Percentiles rank a stretch among this genome's conserved stretches.
phyloP scores from a whole-genome alignment of 2,888 invertebrate species.

The Cylloceria caligata region DNA sequence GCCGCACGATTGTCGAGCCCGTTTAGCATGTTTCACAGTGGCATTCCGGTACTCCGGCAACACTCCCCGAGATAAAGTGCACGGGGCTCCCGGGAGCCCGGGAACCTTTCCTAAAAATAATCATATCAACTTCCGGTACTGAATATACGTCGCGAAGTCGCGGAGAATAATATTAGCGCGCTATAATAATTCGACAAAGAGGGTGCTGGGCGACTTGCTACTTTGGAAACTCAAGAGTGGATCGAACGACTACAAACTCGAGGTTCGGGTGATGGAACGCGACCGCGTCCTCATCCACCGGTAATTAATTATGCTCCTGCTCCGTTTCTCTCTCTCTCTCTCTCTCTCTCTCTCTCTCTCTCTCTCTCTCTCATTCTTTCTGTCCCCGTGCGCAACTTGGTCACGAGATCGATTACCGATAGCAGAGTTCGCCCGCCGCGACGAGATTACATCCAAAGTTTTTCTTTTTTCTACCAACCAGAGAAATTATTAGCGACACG shows the following conservation, averaged over 20 bases:
- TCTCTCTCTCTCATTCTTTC: background rate
- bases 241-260: slow-evolving; percentile 61
- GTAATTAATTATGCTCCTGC: slow-evolving; percentile 62
- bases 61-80: slow-evolving; percentile 25
- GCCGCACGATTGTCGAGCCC: slow-evolving; percentile 53
- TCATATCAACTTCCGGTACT: slow-evolving; percentile 27
- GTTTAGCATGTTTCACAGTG: slow-evolving; percentile 46
- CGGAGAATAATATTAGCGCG: slow-evolving; percentile 28
- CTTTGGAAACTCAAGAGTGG: slow-evolving; percentile 68
- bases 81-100: background rate
- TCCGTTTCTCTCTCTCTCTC: slow-evolving; percentile 1
- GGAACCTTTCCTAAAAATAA: slow-evolving; percentile 45
- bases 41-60: background rate
- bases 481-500: slow-evolving; percentile 59
- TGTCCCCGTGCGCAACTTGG: slow-evolving; percentile 28
- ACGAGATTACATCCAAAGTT: slow-evolving; percentile 51
- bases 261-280: slow-evolving; percentile 55
- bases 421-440: slow-evolving; percentile 53
- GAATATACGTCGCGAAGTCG: background rate
- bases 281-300: slow-evolving; percentile 55
- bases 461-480: slow-evolving; percentile 8
- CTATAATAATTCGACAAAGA: slow-evolving; percentile 18
- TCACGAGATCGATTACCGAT: slow-evolving; percentile 62
- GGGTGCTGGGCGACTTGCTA: slow-evolving; percentile 53
- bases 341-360: background rate